A percentile compares a stretch with the other conserved stretches of the same genome.
phyloP scores from a whole-genome alignment of 2,797 vertebrate species.

The Gymnopithys bicolor region DNA sequence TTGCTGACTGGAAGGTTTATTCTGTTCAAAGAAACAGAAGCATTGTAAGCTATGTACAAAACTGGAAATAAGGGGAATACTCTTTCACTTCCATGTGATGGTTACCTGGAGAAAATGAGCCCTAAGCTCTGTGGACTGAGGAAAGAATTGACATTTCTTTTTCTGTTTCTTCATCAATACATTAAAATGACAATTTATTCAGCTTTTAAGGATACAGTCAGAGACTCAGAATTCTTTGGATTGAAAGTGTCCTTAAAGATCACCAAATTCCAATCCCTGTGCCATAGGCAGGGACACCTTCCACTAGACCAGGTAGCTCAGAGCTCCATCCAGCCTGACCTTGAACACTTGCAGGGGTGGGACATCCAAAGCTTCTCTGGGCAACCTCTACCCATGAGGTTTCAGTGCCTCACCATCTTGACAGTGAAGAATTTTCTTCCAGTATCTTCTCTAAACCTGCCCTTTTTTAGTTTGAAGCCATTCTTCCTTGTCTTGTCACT shows the following conservation, averaged over 20 bases:
- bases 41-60: neutral
- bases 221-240: neutral
- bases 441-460: no score
- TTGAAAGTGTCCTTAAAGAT: neutral
- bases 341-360: no score
- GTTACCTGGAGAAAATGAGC: neutral
- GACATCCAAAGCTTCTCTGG: no score
- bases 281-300: fast-evolving
- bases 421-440: no score
- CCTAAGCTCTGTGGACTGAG: neutral
- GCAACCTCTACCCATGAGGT: no score
- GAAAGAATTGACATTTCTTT: neutral
- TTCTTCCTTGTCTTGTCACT: neutral
- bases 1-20: neutral
- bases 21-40: neutral
- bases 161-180: neutral
- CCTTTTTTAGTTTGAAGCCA: no score
- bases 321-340: neutral
- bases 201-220: neutral
- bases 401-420: no score
- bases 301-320: neutral
- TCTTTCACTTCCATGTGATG: neutral
- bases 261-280: neutral
- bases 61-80: neutral
- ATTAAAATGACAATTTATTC: neutral